A percentile compares a stretch with the other conserved stretches of the same genome.
Conservation (phyloP, 1,140 invertebrate genomes). For the Zaprionus tsacasi region DNA sequence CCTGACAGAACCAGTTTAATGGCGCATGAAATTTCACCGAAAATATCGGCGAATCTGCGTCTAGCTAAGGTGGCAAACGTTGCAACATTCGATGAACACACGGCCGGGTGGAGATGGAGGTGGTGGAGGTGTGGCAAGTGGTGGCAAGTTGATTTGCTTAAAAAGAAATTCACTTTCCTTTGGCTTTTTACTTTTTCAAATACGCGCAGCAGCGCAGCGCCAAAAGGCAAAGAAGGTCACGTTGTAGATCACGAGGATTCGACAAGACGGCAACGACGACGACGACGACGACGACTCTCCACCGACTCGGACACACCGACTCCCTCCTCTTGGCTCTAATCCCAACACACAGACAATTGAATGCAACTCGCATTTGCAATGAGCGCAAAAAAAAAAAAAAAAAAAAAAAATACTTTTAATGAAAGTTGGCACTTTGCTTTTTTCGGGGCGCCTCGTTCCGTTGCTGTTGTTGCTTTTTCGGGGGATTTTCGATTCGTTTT, state of each 20-base stretch:
- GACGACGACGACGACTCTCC: neutral
- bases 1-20: slow-evolving; percentile 79
- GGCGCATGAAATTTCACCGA: slow-evolving; percentile 79
- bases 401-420: slow-evolving; percentile 76
- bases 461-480: slow-evolving; percentile 12
- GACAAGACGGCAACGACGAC: slow-evolving; percentile 32
- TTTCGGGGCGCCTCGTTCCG: slow-evolving; percentile 28
- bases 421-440: slow-evolving; percentile 81
- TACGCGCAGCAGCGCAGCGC: slow-evolving; percentile 19
- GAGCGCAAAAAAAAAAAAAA: slow-evolving; percentile 35
- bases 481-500: slow-evolving; percentile 41
- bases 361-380: slow-evolving; percentile 73
- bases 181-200: slow-evolving; percentile 63
- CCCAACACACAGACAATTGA: slow-evolving; percentile 65
- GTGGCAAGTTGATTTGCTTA: slow-evolving; percentile 79
- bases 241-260: slow-evolving; percentile 77
- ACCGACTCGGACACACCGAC: neutral
- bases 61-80: slow-evolving; percentile 53
- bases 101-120: neutral
- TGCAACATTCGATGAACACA: slow-evolving; percentile 14
- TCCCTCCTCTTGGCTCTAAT: neutral
- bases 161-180: slow-evolving; percentile 82
- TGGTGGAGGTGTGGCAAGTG: slow-evolving; percentile 44
- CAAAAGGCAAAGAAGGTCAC: slow-evolving; percentile 77
- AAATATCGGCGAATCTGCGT: slow-evolving; percentile 72